phyloP scores from a whole-genome alignment of 53 echinoderm and acorn worm genomes.

The Apostichopus leukothele region DNA sequence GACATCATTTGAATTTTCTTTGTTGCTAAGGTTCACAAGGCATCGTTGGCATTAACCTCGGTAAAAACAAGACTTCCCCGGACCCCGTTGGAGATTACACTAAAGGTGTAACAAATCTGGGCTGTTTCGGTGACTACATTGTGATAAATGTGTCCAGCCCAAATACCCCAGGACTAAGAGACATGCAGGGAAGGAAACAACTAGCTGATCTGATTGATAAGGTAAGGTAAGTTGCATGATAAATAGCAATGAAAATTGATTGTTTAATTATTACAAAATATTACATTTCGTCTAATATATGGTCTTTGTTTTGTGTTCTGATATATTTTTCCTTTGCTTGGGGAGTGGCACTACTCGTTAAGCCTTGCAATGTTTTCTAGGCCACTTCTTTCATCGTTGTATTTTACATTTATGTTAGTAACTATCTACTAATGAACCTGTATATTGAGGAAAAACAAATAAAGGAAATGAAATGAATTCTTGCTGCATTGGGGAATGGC shows the following conservation, averaged over 20 bases:
- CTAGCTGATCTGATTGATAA: constrained; percentile 75
- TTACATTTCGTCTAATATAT: too few relatives aligned
- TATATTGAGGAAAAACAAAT: too few relatives aligned
- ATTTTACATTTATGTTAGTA: too few relatives aligned
- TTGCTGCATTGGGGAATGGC: too few relatives aligned
- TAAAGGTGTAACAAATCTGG: constrained; percentile 73
- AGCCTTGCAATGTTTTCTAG: too few relatives aligned
- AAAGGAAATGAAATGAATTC: too few relatives aligned
- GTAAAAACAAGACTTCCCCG: constrained; percentile 89
- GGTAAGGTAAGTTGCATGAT: constrained; percentile 47
- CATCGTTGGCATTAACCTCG: constrained; percentile 86
- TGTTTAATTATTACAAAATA: too few relatives aligned
- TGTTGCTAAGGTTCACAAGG: constrained; percentile 57
- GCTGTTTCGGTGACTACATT: constrained; percentile 81
- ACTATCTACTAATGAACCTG: too few relatives aligned
- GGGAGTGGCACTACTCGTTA: too few relatives aligned
- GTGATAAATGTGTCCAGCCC: constrained; percentile 99
- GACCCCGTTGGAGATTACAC: constrained; percentile 86
- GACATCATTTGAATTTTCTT: background rate
- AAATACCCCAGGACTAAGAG: constrained; percentile 88
- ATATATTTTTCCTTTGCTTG: too few relatives aligned
- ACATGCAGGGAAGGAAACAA: constrained; percentile 84
- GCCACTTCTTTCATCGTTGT: too few relatives aligned
- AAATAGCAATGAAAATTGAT: background rate
- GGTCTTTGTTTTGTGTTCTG: too few relatives aligned